Evolutionary conservation across 2,888 invertebrate species (phyloP).

Genomic region (Ptilodon capucinus): DNA sequence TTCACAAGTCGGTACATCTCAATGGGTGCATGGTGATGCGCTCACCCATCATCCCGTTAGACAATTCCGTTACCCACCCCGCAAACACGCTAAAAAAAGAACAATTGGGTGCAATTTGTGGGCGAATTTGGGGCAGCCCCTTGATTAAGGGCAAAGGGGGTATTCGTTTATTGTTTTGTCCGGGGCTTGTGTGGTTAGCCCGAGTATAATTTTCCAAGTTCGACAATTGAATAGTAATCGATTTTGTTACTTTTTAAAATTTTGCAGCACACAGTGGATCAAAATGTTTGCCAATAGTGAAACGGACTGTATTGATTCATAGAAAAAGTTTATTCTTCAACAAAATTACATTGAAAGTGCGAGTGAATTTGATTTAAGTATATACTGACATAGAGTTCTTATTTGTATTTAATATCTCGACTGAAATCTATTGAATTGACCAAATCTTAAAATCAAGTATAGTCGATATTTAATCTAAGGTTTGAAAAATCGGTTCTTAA

Average conservation of each 20-base stretch:
- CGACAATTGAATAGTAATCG: conserved; percentile 57
- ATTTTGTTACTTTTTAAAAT: conserved; percentile 44
- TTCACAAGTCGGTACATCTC: conserved; percentile 67
- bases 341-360: too few species aligned
- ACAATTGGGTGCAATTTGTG: conserved; percentile 82
- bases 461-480: too few species aligned
- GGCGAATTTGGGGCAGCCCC: conserved; percentile 75
- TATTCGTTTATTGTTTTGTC: conserved; percentile 68
- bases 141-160: conserved; percentile 71
- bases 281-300: too few species aligned
- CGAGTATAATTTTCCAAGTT: conserved; percentile 57
- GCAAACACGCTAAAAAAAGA: conserved; percentile 72
- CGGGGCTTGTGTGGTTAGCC: conserved; percentile 56
- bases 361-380: too few species aligned
- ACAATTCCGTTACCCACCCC: conserved; percentile 67
- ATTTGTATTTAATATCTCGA: too few species aligned
- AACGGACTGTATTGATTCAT: too few species aligned
- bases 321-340: too few species aligned
- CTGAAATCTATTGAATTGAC: too few species aligned
- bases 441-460: too few species aligned
- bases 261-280: too few species aligned
- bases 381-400: too few species aligned
- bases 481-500: too few species aligned
- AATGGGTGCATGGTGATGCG: conserved; percentile 65
- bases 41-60: conserved; percentile 46